Conservation (phyloP, 2,888 invertebrate genomes). For the Epinotia brunnichana region DNA sequence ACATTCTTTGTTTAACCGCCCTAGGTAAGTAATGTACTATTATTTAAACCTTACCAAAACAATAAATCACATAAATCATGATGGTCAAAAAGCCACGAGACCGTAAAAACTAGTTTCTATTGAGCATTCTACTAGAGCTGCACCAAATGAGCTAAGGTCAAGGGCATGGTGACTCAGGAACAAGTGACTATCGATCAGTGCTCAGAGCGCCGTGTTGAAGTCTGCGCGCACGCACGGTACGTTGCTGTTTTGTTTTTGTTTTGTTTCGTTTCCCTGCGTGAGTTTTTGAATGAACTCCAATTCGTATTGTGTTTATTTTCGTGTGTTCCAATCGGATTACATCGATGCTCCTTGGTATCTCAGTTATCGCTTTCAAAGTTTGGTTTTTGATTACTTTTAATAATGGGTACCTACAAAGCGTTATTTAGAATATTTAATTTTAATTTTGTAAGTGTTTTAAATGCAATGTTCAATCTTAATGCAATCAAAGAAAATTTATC, state of each 20-base stretch:
- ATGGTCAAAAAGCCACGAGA: neutral
- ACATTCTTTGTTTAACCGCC: too few relatives aligned
- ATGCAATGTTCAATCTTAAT: neutral
- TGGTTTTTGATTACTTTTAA: too few relatives aligned
- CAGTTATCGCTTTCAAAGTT: neutral
- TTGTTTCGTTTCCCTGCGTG: neutral
- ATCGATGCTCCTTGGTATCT: neutral
- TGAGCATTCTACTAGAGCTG: constrained; percentile 17
- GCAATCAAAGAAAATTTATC: neutral
- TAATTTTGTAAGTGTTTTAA: neutral
- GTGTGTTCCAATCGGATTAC: neutral
- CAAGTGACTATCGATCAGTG: constrained; percentile 37
- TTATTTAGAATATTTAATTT: neutral
- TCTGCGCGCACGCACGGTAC: constrained; percentile 40
- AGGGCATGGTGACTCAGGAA: constrained; percentile 22
- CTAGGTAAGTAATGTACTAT: too few relatives aligned
- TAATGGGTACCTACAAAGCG: too few relatives aligned
- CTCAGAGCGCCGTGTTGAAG: constrained; percentile 16
- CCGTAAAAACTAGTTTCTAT: neutral
- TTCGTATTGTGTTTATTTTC: neutral
- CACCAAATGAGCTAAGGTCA: constrained; percentile 34
- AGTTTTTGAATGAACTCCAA: constrained; percentile 1
- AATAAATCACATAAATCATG: neutral
- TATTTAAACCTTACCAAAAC: neutral
- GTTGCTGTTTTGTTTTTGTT: constrained; percentile 26